These are phyloP conservation scores for Pseudoatta argentina DNA, from an alignment of 1,140 invertebrate species.

Conservation along the genomic window DNA sequence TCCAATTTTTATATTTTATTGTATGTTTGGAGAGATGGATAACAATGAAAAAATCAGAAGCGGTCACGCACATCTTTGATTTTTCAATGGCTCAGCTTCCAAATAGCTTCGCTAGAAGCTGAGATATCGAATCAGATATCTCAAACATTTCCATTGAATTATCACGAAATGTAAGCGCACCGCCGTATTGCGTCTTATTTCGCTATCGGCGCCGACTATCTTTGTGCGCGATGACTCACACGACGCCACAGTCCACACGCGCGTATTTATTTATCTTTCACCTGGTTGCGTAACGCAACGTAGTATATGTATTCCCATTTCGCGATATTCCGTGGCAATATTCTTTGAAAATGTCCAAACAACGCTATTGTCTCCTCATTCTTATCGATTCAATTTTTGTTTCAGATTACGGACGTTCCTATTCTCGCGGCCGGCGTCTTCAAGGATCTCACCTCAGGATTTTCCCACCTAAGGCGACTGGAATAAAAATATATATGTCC, in stretches of 20 bases:
- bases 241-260: not conserved
- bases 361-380: not conserved
- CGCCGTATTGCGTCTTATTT: slow-evolving; percentile 47
- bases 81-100: not conserved
- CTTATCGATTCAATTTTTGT: not conserved
- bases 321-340: not conserved
- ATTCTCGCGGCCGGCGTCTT: slow-evolving; percentile 11
- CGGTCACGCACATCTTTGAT: not conserved
- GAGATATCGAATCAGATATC: not conserved
- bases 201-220: slow-evolving; percentile 10
- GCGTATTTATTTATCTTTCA: not conserved
- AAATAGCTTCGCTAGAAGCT: not conserved
- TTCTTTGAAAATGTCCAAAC: not conserved
- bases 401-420: slow-evolving; percentile 43
- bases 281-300: not conserved
- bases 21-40: not conserved
- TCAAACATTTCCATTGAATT: not conserved
- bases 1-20: not conserved
- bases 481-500: slow-evolving; percentile 36
- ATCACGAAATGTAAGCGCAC: not conserved
- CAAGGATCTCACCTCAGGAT: slow-evolving; percentile 48
- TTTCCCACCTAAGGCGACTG: slow-evolving; percentile 26
- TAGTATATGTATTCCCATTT: not conserved
- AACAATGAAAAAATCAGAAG: not conserved
- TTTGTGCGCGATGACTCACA: slow-evolving; percentile 22